Percentiles rank a stretch among this genome's conserved stretches.
Evolutionary conservation across 2,113 vertebrate genomes (phyloP).

Genomic region (Alouatta palliata): DNA sequence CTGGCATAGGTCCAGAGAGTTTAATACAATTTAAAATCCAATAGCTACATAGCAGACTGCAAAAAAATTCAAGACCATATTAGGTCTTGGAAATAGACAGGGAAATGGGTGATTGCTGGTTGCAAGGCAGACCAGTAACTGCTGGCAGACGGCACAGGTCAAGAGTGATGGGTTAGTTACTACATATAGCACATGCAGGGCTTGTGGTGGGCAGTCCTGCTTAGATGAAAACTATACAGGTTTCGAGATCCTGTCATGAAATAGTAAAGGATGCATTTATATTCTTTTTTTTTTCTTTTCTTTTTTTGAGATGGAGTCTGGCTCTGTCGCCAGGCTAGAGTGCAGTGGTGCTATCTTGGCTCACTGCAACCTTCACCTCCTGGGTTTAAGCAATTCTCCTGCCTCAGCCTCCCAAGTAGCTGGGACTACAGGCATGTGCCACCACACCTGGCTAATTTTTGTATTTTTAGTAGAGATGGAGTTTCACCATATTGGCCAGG

Average conservation of each 20-base stretch:
- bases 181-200: rapidly evolving
- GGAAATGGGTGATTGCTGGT: not conserved
- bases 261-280: not conserved
- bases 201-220: not conserved
- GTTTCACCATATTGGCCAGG: no score
- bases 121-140: not conserved
- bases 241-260: not conserved
- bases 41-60: not conserved
- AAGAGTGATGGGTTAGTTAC: rapidly evolving
- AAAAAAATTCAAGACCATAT: conserved; percentile 50
- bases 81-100: not conserved
- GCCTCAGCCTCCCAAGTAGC: no score
- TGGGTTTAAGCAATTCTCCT: no score
- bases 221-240: not conserved
- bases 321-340: no score
- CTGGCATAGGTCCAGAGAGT: conserved; percentile 63
- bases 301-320: no score
- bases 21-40: conserved; percentile 40
- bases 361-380: no score
- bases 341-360: no score
- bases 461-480: no score
- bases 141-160: not conserved
- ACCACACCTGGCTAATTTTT: no score
- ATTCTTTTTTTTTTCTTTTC: not conserved
- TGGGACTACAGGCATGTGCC: no score